Evolutionary conservation across 2,113 vertebrate genomes (phyloP), one percentile per base, ranked within the genome.

Genomic region (Argyrosomus japonicus): DNA sequence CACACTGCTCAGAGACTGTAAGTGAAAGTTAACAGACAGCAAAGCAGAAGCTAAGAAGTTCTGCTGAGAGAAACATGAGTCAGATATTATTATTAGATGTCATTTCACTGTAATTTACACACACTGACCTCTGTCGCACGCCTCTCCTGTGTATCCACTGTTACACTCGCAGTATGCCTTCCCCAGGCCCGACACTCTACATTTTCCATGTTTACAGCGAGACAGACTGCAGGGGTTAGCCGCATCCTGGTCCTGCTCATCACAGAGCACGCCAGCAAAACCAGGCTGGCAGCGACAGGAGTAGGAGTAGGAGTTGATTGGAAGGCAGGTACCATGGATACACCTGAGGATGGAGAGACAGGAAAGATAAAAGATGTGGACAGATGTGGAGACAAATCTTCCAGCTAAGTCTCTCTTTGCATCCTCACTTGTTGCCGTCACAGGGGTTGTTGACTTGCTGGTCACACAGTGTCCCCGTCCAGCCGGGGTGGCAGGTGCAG

Each of bases 221-320:
- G 97, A 91, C 73, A 95, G 90, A 76, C 97, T 96, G 94, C 98
- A 99, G 71, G 97, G 96, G 92, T 94, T 97, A 58, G 95, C 82
- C 27, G 96, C 89, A 60, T 97, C 97, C 90, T 96, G 92, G 71
- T 93, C 96, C 82, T 96, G 96, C 92, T 97, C 97, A 29, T 98
- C 98, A 79, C 98, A 99, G 69, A 99, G 96, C 40, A 99, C 97
- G 0, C 97, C 98, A 3, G 93, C 93, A 32, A 97, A 97, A 75
- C 98, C 98, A 43, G 96, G 96, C 91, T 97, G 96, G 94, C 98
- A 99, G 92, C 97, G 96, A 90, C 98, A 99, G 90, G 98, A 99
- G 94, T 99, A 99, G 77, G 98, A 99, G 95, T 98, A 99, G 0
- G 97, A 97, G 92, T 99, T 99, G 95, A 99, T 98, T 74, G 98